Evolutionary conservation across 2,113 vertebrate species (phyloP).

Genomic region (Neomonachus schauinslandi): DNA sequence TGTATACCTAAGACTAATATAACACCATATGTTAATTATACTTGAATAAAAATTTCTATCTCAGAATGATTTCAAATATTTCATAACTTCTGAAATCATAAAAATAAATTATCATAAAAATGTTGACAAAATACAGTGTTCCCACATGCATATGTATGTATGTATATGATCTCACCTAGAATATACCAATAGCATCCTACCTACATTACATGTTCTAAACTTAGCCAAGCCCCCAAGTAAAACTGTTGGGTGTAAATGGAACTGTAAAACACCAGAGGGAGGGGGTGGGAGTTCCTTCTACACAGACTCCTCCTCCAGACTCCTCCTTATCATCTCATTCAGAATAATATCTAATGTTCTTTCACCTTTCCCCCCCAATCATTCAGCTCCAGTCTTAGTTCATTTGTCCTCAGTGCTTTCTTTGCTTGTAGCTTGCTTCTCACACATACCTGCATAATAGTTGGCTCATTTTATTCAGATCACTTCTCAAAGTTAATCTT

Average conservation of each 20-base stretch:
- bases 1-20: not conserved
- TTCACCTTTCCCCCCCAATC: not conserved
- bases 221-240: not conserved
- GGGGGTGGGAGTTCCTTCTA: too few relatives aligned
- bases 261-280: not conserved
- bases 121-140: not conserved
- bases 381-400: not conserved
- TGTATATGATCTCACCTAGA: not conserved
- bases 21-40: not conserved
- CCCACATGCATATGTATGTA: not conserved
- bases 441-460: not conserved
- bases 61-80: not conserved
- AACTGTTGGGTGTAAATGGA: not conserved
- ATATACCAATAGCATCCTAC: not conserved
- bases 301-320: not conserved
- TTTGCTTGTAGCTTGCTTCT: not conserved
- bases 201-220: not conserved
- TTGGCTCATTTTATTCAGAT: not conserved
- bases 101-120: not conserved
- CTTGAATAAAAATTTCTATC: not conserved
- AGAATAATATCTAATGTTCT: not conserved
- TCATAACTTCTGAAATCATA: not conserved
- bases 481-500: not conserved
- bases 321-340: not conserved
- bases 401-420: not conserved